Evolutionary conservation across 1,140 invertebrate genomes (phyloP), one percentile per base, ranked within the genome.

Genomic region (Protaetia brevitarsis): DNA sequence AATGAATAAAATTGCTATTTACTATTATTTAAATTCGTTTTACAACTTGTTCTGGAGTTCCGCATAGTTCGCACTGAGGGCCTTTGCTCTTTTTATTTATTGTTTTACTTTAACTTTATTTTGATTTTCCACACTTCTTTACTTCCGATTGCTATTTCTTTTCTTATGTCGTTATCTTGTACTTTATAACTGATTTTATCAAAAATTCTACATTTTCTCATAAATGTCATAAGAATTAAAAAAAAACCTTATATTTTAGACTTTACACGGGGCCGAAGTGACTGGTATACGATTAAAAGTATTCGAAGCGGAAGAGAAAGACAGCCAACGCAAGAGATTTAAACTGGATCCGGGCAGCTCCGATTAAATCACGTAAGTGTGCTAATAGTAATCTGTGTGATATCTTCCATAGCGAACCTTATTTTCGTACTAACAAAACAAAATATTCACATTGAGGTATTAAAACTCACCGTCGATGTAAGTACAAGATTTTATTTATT

Each of bases 261-360:
- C 79, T 16, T 79, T 94, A 6, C 91, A 97, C 77, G 93, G 92
- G 2, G 90, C 92, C 66, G 89, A 91, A 73, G 84, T 96, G 60
- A 89, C 86, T 78, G 93, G 93, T 1, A 87, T 91, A 10, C 84
- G 90, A 64, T 76, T 95, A 29, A 94, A 96, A 80, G 95, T 97
- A 3, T 83, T 96, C 76, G 88, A 93, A 78, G 95, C 95, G 6
- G 93, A 96, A 77, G 94, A 95, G 67, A 85, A 84, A 16, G 82
- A 77, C 8, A 79, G 82, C 66, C 79, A 82, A 62, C 78, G 85
- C 66, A 87, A 87, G 73, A 78, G 85, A 68, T 66, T 83, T 56
- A 76, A 80, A 73, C 79, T 83, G 73, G 82, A 84, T 57, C 80
- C 26, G 3, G 10, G 26, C 7, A 10, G 26, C 6, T 11, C 29